Percentiles rank a stretch among this genome's conserved stretches.
Conservation (phyloP, 2,888 invertebrate species). For the Melikaiella ostensackeni region DNA sequence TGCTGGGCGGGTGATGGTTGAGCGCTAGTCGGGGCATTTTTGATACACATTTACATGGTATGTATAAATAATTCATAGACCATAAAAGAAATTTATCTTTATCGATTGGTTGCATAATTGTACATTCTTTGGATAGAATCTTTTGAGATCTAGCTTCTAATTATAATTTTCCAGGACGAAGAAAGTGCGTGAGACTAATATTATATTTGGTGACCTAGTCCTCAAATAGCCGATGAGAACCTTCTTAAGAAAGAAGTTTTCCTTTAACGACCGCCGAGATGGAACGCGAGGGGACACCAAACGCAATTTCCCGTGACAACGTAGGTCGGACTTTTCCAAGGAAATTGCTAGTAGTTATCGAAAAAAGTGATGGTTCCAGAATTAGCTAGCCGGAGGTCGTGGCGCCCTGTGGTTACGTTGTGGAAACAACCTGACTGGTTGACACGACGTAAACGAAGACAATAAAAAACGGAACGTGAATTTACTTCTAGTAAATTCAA, state of each 20-base stretch:
- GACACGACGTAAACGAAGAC: slow-evolving; percentile 29
- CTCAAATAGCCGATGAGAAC: neutral
- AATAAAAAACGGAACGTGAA: slow-evolving; percentile 20
- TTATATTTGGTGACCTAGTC: slow-evolving; percentile 17
- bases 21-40: too few species aligned
- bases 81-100: too few species aligned
- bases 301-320: slow-evolving; percentile 56
- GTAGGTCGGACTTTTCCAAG: slow-evolving; percentile 44
- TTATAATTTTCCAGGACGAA: neutral
- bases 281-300: slow-evolving; percentile 41
- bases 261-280: slow-evolving; percentile 23
- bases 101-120: too few species aligned
- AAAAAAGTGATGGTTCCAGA: slow-evolving; percentile 43
- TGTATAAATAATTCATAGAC: too few species aligned
- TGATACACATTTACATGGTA: too few species aligned
- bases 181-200: slow-evolving; percentile 1
- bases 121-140: neutral
- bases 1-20: too few species aligned
- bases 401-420: slow-evolving; percentile 21
- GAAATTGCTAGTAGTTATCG: slow-evolving; percentile 54
- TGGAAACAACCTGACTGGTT: slow-evolving; percentile 29
- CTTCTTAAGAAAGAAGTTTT: slow-evolving; percentile 30
- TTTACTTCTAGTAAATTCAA: slow-evolving; percentile 29
- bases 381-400: slow-evolving; percentile 42
- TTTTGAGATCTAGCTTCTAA: neutral